Conservation (phyloP, 2,797 vertebrate genomes). For the Poecilia velifera region DNA sequence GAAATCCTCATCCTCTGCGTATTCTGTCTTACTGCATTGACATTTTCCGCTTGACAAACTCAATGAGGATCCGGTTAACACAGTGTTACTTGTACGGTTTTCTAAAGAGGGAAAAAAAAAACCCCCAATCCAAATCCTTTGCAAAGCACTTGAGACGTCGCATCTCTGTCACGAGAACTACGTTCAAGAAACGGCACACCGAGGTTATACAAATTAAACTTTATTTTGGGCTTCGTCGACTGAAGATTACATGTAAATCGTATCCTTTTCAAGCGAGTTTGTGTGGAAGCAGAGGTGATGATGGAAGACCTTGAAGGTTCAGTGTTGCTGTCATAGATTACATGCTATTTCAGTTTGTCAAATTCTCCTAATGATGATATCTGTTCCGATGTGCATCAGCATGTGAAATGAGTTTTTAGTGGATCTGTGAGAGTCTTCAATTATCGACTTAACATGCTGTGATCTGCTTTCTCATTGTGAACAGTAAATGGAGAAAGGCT, state of each 20-base stretch:
- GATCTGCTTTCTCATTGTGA: slow-evolving; percentile 1
- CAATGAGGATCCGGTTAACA: neutral
- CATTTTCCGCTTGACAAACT: neutral
- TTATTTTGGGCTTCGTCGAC: neutral
- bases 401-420: slow-evolving; percentile 26
- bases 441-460: slow-evolving; percentile 3
- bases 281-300: slow-evolving; percentile 1
- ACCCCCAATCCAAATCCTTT: neutral
- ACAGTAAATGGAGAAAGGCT: neutral
- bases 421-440: slow-evolving; percentile 18
- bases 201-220: neutral
- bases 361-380: slow-evolving; percentile 12
- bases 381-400: slow-evolving; percentile 23
- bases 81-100: neutral
- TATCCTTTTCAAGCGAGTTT: neutral
- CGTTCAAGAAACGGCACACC: neutral
- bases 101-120: neutral
- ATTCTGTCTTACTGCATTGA: neutral
- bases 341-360: slow-evolving; percentile 9
- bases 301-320: neutral
- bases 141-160: neutral
- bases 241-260: neutral
- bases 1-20: neutral
- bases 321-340: neutral
- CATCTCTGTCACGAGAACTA: neutral